Evolutionary conservation across 2,113 vertebrate species (phyloP).

Genomic region (Neopipo cinnamomea): DNA sequence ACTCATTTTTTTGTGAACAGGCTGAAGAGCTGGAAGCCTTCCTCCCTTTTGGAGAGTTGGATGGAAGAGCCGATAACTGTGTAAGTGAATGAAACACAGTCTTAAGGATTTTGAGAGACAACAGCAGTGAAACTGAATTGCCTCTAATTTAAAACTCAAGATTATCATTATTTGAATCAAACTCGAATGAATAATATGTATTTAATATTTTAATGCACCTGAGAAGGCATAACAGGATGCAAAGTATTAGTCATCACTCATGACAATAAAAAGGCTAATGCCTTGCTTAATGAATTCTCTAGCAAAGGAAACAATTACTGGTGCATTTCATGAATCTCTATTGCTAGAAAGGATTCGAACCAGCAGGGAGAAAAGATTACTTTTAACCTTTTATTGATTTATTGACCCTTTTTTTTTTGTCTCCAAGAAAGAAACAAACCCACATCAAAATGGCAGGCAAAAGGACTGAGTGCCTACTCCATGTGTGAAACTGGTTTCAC

Average conservation of each 20-base stretch:
- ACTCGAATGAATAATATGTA: neutral
- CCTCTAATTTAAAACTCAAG: neutral
- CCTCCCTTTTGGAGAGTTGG: neutral
- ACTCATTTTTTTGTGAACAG: neutral
- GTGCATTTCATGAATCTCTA: slow-evolving; percentile 7
- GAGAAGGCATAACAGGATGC: neutral
- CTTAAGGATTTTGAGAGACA: neutral
- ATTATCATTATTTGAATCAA: neutral
- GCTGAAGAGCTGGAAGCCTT: neutral
- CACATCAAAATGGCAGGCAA: neutral
- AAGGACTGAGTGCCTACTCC: accelerated
- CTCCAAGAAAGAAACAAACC: neutral
- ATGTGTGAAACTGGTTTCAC: neutral
- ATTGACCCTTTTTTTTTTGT: neutral
- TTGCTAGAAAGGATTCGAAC: neutral
- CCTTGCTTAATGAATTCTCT: slow-evolving; percentile 17
- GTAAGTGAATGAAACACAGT: neutral
- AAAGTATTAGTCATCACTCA: neutral
- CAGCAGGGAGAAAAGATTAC: slow-evolving; percentile 10
- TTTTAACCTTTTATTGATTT: slow-evolving; percentile 48
- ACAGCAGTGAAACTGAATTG: neutral
- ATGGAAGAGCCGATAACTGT: neutral
- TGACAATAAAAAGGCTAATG: slow-evolving; percentile 1
- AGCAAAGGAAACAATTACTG: slow-evolving; percentile 34
- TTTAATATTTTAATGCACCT: neutral